Base-by-base conservation (phyloP, 2,113 vertebrate genomes). In the Polypterus senegalus region DNA sequence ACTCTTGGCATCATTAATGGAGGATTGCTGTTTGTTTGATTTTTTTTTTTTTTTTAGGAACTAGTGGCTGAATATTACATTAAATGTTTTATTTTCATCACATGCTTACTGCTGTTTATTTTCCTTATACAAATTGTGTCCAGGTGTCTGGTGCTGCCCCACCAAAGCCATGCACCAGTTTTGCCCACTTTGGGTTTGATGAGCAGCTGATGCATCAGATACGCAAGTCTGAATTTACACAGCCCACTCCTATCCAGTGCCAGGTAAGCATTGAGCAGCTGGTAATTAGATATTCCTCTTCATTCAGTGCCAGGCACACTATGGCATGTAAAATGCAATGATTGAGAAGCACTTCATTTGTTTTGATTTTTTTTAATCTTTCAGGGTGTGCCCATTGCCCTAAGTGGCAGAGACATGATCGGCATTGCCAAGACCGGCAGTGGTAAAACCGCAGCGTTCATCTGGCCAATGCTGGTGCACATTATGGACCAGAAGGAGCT, bases 401-500 rank as follows among this genome's bases (percentile, higher is more conserved):
- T 98, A 47, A 91, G 92, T 65, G 96, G 96, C 65, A 89, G 96
- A 71, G 96, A 99, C 70, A 96, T 98, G 92, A 99, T 99, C 64
- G 96, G 96, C 57, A 98, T 99, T 66, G 96, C 96, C 49, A 99
- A 99, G 77, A 99, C 96, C 7, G 96, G 96, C 62, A 99, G 96
- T 27, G 96, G 95, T 3, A 99, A 99, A 75, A 99, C 96, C 1
- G 96, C 94, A 45, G 94, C 96, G 3, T 99, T 98, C 70, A 99
- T 99, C 74, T 99, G 96, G 96, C 96, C 96, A 0, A 97, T 98
- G 87, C 68, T 99, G 75, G 91, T 99, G 74, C 96, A 99, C 69
- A 99, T 99, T 78, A 98, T 99, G 95, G 96, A 97, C 71, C 96
- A 99, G 74, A 98, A 96, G 70, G 96, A 99, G 69, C 77, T 99